Percentiles rank a stretch among this genome's conserved stretches.
phyloP scores from a whole-genome alignment of 2,797 vertebrate species.

The Sus cebifrons region DNA sequence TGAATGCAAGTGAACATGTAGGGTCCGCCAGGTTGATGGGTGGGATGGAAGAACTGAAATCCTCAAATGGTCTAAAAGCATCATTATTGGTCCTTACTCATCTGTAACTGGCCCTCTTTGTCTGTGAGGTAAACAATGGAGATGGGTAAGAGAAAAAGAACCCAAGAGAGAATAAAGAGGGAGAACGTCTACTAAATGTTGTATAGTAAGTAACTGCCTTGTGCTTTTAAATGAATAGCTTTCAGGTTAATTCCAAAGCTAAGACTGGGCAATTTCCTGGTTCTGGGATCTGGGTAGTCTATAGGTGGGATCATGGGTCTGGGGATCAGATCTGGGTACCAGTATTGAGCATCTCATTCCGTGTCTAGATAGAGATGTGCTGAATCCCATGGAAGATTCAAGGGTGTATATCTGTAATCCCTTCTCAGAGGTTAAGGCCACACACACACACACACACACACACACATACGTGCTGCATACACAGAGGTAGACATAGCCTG shows the following conservation, averaged over 20 bases:
- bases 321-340: not conserved
- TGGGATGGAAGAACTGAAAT: not conserved
- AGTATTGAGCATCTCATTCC: not conserved
- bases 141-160: not conserved
- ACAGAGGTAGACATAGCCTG: not conserved
- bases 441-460: not conserved
- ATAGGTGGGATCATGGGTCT: not conserved
- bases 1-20: not conserved
- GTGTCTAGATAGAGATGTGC: not conserved
- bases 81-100: not conserved
- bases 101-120: not conserved
- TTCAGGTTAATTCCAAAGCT: constrained; percentile 5
- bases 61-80: not conserved
- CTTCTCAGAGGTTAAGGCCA: not conserved
- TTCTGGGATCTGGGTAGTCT: not conserved
- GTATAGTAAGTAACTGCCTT: not conserved
- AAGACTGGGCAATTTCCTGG: not conserved
- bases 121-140: not conserved
- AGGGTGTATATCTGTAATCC: not conserved
- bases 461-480: not conserved
- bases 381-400: not conserved
- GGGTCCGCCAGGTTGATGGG: not conserved
- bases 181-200: not conserved
- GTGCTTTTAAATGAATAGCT: not conserved
- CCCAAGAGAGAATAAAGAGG: constrained; percentile 31